Evolutionary conservation across 37 sponge, comb jelly and placozoan genomes (phyloP).

Genomic region (Eunapius fragilis): DNA sequence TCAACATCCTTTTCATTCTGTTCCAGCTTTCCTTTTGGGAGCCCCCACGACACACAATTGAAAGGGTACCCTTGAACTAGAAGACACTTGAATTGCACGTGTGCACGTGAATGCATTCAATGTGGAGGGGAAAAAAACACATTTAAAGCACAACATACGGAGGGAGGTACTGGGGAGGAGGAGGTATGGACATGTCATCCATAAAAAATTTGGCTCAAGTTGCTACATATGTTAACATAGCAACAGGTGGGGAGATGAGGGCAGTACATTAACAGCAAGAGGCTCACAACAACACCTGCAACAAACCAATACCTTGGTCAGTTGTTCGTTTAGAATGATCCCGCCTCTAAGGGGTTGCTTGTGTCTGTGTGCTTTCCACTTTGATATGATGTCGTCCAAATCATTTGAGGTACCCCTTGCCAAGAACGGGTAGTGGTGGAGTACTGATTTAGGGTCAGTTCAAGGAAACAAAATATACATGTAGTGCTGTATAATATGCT

Average conservation of each 20-base stretch:
- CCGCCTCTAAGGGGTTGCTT: slow-evolving; percentile 79
- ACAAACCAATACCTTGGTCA: slow-evolving; percentile 69
- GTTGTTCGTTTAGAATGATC: slow-evolving; percentile 72
- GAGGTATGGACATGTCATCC: neutral
- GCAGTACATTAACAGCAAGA: no score
- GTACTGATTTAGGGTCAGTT: slow-evolving; percentile 25
- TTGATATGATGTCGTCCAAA: slow-evolving; percentile 41
- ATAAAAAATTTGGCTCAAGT: no score
- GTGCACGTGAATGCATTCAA: neutral
- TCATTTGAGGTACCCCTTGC: slow-evolving; percentile 9
- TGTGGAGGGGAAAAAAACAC: no score
- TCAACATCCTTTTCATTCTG: slow-evolving; percentile 61
- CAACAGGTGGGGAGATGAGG: no score
- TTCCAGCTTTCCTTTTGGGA: slow-evolving; percentile 89
- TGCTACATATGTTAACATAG: no score
- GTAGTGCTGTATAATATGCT: no score
- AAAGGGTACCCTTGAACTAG: slow-evolving; percentile 84
- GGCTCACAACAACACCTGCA: no score
- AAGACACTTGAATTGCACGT: no score
- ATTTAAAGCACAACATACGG: no score
- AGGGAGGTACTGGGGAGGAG: no score
- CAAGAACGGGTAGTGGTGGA: slow-evolving; percentile 64
- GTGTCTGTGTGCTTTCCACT: slow-evolving; percentile 77
- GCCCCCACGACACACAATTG: slow-evolving; percentile 72
- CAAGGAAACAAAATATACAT: no score